Percentiles rank a stretch among this genome's conserved stretches.
Evolutionary conservation across 2,888 invertebrate species (phyloP).

Genomic region (Athalia cordata): DNA sequence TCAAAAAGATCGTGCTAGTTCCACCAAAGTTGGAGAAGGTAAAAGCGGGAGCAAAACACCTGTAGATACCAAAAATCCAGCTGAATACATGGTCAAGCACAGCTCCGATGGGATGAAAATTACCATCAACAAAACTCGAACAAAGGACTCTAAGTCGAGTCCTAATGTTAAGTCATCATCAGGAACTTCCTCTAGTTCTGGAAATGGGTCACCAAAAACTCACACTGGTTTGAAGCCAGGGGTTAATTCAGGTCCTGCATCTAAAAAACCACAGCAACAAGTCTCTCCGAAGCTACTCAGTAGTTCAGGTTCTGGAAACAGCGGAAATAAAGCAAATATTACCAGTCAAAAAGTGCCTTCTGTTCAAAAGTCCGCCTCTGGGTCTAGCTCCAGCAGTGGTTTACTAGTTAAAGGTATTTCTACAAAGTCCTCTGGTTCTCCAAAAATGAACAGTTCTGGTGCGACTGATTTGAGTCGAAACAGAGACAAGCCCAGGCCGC

Average conservation of each 20-base stretch:
- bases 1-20: conserved; percentile 65
- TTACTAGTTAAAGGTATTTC: conserved; percentile 53
- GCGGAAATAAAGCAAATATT: conserved; percentile 69
- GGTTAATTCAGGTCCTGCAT: conserved; percentile 90
- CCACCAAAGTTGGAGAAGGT: conserved; percentile 66
- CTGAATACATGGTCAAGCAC: conserved; percentile 91
- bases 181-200: conserved; percentile 54
- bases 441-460: conserved; percentile 76
- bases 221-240: conserved; percentile 91
- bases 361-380: conserved; percentile 64
- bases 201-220: conserved; percentile 83
- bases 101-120: conserved; percentile 90
- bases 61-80: conserved; percentile 79
- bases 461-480: conserved; percentile 78
- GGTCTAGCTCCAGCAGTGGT: conserved; percentile 60
- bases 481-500: conserved; percentile 79
- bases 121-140: conserved; percentile 91
- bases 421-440: conserved; percentile 76
- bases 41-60: conserved; percentile 68
- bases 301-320: conserved; percentile 47
- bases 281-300: conserved; percentile 62
- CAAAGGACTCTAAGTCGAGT: conserved; percentile 79
- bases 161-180: conserved; percentile 62
- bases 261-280: conserved; percentile 82
- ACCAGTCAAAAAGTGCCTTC: conserved; percentile 65